A percentile compares a stretch with the other conserved stretches of the same genome.
Conservation (phyloP, 2,888 invertebrate genomes). For the Drosophila fungiperda region DNA sequence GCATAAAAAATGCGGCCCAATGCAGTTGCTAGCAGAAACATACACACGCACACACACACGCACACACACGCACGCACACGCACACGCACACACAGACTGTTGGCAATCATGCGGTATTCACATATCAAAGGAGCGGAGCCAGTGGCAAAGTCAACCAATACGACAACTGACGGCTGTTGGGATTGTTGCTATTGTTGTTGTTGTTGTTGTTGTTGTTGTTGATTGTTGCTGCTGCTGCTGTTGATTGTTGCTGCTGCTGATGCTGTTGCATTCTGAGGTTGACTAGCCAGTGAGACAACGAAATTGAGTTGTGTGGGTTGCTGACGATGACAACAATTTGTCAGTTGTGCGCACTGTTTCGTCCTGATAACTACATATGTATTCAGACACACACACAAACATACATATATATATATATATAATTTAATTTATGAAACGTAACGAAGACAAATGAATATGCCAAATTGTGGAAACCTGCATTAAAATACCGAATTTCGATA, state of each 20-base stretch:
- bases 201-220: background rate
- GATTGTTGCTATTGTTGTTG: background rate
- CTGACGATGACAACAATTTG: slow-evolving; percentile 21
- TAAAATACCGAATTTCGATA: slow-evolving; percentile 1
- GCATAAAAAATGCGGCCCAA: slow-evolving; percentile 23
- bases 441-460: slow-evolving; percentile 34
- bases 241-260: background rate
- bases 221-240: background rate
- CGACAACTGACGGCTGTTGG: slow-evolving; percentile 15
- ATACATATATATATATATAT: background rate
- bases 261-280: slow-evolving; percentile 19
- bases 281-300: slow-evolving; percentile 1
- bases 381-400: background rate
- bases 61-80: background rate
- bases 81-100: background rate
- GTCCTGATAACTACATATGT: slow-evolving; percentile 9
- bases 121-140: slow-evolving; percentile 52
- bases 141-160: slow-evolving; percentile 31
- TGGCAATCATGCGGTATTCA: slow-evolving; percentile 29
- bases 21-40: slow-evolving; percentile 33
- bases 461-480: slow-evolving; percentile 22
- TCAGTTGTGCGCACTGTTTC: slow-evolving; percentile 13
- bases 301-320: slow-evolving; percentile 35
- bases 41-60: background rate
- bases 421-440: slow-evolving; percentile 16